Conservation (phyloP, 2,888 invertebrate species). For the Idaea aversata region DNA sequence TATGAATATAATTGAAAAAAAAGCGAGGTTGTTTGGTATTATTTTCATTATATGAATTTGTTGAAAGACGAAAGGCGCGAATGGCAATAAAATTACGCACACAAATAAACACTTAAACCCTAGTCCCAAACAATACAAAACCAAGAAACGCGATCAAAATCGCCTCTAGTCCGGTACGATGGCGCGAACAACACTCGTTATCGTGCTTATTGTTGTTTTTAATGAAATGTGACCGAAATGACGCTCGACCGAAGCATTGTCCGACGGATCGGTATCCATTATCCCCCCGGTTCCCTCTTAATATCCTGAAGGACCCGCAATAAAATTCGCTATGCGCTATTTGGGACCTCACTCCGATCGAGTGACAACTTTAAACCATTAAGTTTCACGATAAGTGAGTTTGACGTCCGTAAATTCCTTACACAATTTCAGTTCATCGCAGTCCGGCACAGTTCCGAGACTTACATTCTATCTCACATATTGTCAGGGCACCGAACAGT, state of each 20-base stretch:
- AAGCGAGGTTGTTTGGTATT: background rate
- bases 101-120: constrained; percentile 5
- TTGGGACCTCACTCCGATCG: constrained; percentile 47
- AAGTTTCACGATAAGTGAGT: constrained; percentile 26
- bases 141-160: constrained; percentile 48
- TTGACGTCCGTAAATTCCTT: constrained; percentile 21
- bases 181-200: constrained; percentile 48
- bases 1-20: background rate
- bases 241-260: constrained; percentile 59
- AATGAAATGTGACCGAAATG: constrained; percentile 66
- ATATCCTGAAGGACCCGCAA: constrained; percentile 56
- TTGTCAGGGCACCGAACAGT: constrained; percentile 3
- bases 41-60: background rate
- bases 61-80: background rate
- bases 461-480: background rate
- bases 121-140: constrained; percentile 20
- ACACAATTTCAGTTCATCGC: constrained; percentile 13
- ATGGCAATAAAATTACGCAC: background rate
- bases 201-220: constrained; percentile 67
- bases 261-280: constrained; percentile 60
- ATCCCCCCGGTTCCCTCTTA: constrained; percentile 58
- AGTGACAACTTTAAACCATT: constrained; percentile 48
- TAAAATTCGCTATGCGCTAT: constrained; percentile 58
- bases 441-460: background rate
- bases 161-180: constrained; percentile 31